Evolutionary conservation across 2,888 invertebrate species (phyloP).

Genomic region (Synergus umbraculus): DNA sequence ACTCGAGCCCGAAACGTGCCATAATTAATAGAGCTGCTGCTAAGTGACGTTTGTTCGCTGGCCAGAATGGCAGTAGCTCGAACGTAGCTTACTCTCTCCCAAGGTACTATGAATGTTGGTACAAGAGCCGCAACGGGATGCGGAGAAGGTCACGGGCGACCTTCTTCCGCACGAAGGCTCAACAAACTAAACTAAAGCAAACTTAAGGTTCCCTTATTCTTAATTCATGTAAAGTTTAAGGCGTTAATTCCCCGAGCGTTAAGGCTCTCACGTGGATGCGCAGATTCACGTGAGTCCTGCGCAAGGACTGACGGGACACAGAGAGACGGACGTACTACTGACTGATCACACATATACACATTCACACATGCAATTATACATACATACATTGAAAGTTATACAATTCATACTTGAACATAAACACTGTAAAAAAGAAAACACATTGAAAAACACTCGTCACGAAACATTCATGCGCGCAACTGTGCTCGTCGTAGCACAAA

Average conservation of each 20-base stretch:
- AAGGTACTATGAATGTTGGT: slow-evolving; percentile 66
- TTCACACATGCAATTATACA: slow-evolving; percentile 47
- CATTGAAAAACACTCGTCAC: slow-evolving; percentile 57
- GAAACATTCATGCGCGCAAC: slow-evolving; percentile 69
- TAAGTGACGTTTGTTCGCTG: slow-evolving; percentile 42
- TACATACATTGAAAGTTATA: slow-evolving; percentile 51
- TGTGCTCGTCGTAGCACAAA: slow-evolving; percentile 76
- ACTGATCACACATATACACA: slow-evolving; percentile 47
- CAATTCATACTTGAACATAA: slow-evolving; percentile 53
- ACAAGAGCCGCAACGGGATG: slow-evolving; percentile 63
- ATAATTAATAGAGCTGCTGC: slow-evolving; percentile 65
- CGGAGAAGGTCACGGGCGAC: slow-evolving; percentile 56
- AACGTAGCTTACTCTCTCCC: slow-evolving; percentile 50
- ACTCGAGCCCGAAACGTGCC: slow-evolving; percentile 71
- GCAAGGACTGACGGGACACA: slow-evolving; percentile 40
- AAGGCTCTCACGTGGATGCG: slow-evolving; percentile 49
- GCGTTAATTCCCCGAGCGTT: slow-evolving; percentile 56
- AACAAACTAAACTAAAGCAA: slow-evolving; percentile 63
- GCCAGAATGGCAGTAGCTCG: slow-evolving; percentile 41
- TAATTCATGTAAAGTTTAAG: slow-evolving; percentile 67
- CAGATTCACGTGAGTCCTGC: slow-evolving; percentile 29
- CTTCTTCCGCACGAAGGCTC: slow-evolving; percentile 63
- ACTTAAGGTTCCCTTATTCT: slow-evolving; percentile 70
- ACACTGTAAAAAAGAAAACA: slow-evolving; percentile 57
- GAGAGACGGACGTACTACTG: slow-evolving; percentile 50